These are phyloP conservation scores for Thalassoma bifasciatum DNA, from an alignment of 2,113 vertebrate genomes.

Conservation along the genomic window DNA sequence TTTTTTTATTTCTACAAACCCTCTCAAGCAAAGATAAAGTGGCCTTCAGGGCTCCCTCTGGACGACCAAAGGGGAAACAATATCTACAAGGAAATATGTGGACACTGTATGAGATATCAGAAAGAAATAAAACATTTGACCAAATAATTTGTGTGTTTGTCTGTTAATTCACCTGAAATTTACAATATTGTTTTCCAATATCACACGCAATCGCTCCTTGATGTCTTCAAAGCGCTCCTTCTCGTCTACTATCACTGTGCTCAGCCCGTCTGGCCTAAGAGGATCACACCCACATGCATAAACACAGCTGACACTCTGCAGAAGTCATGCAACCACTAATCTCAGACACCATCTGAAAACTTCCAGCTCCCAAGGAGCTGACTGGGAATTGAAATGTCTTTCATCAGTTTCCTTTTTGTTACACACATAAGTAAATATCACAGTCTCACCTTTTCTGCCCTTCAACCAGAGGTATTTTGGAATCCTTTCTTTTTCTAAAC, in stretches of 20 bases:
- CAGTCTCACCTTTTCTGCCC: constrained; percentile 91
- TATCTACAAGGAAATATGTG: constrained; percentile 86
- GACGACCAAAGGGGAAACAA: constrained; percentile 98
- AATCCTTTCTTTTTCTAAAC: constrained; percentile 96
- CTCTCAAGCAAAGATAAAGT: constrained; percentile 97
- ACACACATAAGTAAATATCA: constrained; percentile 56
- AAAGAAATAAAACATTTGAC: background rate
- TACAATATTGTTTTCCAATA: constrained; percentile 98
- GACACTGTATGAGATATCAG: constrained; percentile 12
- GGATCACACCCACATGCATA: constrained; percentile 56
- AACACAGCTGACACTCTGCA: constrained; percentile 23
- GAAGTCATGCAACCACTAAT: constrained; percentile 36
- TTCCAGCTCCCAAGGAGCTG: constrained; percentile 18
- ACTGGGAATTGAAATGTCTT: constrained; percentile 37
- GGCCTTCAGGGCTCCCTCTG: constrained; percentile 98
- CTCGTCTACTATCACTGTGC: constrained; percentile 98
- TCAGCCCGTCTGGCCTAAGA: constrained; percentile 95
- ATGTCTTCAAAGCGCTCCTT: constrained; percentile 99
- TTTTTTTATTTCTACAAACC: constrained; percentile 83
- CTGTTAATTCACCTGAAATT: constrained; percentile 92
- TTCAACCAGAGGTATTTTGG: constrained; percentile 88
- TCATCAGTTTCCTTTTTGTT: constrained; percentile 37
- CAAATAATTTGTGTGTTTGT: background rate
- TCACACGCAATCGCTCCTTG: constrained; percentile 96
- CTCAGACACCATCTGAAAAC: constrained; percentile 15